phyloP scores from a whole-genome alignment of 1,140 invertebrate species.

The Brachionus koreanus region DNA sequence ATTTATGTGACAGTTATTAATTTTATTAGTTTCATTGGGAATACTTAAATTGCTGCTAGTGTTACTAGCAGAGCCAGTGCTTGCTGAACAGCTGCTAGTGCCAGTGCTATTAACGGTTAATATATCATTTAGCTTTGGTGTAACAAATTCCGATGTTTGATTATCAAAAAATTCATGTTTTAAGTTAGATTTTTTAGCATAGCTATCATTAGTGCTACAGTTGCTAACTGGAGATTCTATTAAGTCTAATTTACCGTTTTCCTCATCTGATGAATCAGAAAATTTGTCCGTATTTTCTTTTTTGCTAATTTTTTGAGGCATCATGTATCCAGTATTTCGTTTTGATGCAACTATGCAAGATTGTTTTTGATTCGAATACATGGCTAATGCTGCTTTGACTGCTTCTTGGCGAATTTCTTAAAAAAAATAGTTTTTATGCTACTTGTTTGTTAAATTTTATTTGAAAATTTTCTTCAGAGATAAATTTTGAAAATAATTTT shows the following conservation, averaged over 20 bases:
- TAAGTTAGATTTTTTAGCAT: conserved; percentile 27
- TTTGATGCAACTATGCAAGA: conserved; percentile 46
- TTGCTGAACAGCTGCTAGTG: conserved; percentile 15
- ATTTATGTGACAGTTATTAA: conserved; percentile 32
- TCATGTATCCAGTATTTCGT: background rate
- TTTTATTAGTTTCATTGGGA: conserved; percentile 25
- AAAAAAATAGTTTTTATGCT: too few relatives aligned
- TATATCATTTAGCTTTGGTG: conserved; percentile 8
- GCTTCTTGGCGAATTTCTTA: conserved; percentile 97
- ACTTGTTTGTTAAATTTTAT: too few relatives aligned
- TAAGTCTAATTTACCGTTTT: conserved; percentile 8
- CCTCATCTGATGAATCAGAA: conserved; percentile 2
- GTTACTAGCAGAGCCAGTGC: background rate
- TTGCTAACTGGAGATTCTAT: conserved; percentile 11
- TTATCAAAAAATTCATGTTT: conserved; percentile 7
- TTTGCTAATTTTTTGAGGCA: background rate
- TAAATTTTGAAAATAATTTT: too few relatives aligned
- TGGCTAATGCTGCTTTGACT: conserved; percentile 90
- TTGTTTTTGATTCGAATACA: conserved; percentile 54
- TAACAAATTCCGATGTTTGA: conserved; percentile 5
- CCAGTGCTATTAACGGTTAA: conserved; percentile 19
- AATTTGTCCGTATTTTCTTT: background rate
- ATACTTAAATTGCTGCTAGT: conserved; percentile 28
- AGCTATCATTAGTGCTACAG: conserved; percentile 30
- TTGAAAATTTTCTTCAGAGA: too few relatives aligned